Conservation (phyloP, 2,797 vertebrate genomes). For the Enteromius viviparus region DNA sequence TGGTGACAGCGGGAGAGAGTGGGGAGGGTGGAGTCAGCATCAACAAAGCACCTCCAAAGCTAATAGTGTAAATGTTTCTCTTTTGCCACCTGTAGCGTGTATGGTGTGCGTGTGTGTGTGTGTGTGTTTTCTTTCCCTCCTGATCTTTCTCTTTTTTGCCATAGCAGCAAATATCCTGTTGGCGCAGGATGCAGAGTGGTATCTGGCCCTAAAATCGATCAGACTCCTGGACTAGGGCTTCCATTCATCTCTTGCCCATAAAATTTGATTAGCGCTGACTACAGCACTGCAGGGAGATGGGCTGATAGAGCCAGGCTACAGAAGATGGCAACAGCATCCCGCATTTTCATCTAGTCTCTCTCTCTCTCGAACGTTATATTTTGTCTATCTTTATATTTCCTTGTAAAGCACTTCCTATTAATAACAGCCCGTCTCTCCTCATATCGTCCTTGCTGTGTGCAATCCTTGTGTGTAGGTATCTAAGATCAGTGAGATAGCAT, state of each 20-base stretch:
- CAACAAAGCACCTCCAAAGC: slow-evolving; percentile 54
- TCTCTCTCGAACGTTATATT: slow-evolving; percentile 40
- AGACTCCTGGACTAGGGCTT: slow-evolving; percentile 86
- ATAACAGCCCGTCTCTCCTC: slow-evolving; percentile 34
- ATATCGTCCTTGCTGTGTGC: slow-evolving; percentile 32
- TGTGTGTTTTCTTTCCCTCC: slow-evolving; percentile 55
- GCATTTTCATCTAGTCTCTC: slow-evolving; percentile 62
- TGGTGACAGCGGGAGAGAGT: slow-evolving; percentile 42
- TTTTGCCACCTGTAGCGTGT: slow-evolving; percentile 63
- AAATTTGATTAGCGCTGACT: slow-evolving; percentile 93
- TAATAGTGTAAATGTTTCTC: slow-evolving; percentile 62
- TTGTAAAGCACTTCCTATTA: slow-evolving; percentile 61
- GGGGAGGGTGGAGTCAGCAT: slow-evolving; percentile 35
- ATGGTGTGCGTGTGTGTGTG: slow-evolving; percentile 22
- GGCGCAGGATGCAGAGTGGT: slow-evolving; percentile 78
- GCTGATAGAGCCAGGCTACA: slow-evolving; percentile 83
- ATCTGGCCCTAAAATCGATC: slow-evolving; percentile 90
- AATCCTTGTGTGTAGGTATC: slow-evolving; percentile 27
- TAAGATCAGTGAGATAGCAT: slow-evolving; percentile 53
- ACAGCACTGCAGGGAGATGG: slow-evolving; percentile 86
- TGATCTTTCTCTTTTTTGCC: slow-evolving; percentile 75
- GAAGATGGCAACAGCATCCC: slow-evolving; percentile 71
- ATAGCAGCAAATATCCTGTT: slow-evolving; percentile 98
- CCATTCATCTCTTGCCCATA: slow-evolving; percentile 91
- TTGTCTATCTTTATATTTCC: slow-evolving; percentile 49